Conservation (phyloP, 2,113 vertebrate genomes). For the Hydrochoerus hydrochaeris region DNA sequence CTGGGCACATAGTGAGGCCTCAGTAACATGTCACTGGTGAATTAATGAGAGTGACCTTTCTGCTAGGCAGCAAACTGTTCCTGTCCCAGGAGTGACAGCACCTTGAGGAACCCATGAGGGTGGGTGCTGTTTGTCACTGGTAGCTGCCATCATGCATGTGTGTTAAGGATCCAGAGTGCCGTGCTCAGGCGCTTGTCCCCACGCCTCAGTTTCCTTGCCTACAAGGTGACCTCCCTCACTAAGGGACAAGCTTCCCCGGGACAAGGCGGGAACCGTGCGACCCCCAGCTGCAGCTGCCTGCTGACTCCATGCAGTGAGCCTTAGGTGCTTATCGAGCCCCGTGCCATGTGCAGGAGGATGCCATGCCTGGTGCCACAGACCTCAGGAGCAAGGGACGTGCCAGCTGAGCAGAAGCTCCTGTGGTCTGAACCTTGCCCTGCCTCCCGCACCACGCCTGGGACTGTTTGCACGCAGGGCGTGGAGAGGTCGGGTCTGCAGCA, state of each 20-base stretch:
- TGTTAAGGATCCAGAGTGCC: neutral
- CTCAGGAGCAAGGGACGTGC: neutral
- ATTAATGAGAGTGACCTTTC: neutral
- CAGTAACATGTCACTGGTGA: neutral
- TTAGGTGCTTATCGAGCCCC: neutral
- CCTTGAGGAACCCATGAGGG: neutral
- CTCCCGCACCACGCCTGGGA: neutral
- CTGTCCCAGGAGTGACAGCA: neutral
- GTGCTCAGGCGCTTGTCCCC: neutral
- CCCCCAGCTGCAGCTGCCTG: neutral
- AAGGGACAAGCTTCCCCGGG: neutral
- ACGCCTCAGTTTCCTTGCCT: conserved; percentile 17
- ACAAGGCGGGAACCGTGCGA: neutral
- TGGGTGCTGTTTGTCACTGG: neutral
- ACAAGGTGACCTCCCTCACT: neutral
- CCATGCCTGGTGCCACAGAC: neutral
- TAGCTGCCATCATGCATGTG: accelerated
- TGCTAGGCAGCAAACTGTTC: neutral
- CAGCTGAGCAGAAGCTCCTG: neutral
- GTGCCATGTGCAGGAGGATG: neutral
- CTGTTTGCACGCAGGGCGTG: conserved; percentile 41
- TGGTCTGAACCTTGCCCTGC: conserved; percentile 46
- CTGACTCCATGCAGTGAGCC: neutral
- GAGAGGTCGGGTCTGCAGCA: neutral
- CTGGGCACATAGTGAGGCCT: neutral